phyloP scores from a whole-genome alignment of 2,888 invertebrate genomes.

The Ormyrus pomaceus region DNA sequence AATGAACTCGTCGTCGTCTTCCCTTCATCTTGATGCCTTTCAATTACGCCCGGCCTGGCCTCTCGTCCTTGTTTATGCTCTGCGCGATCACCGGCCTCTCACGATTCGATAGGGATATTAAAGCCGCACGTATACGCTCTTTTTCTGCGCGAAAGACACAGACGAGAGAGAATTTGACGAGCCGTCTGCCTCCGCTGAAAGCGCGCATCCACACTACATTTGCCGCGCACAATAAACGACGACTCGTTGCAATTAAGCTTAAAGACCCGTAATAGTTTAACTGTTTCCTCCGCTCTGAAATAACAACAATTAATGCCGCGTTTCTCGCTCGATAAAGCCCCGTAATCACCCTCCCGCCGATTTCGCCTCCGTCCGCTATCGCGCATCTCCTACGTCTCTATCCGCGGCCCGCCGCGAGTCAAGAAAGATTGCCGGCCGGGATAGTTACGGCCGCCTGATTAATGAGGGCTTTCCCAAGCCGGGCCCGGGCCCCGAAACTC shows the following conservation, averaged over 20 bases:
- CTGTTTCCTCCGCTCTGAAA: background rate
- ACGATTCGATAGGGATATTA: background rate
- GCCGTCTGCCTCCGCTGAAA: background rate
- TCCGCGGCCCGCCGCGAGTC: conserved; percentile 12
- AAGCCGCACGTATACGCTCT: background rate
- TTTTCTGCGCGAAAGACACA: conserved; percentile 15
- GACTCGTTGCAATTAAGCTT: background rate
- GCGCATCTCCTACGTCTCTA: conserved; percentile 14
- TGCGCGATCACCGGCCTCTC: background rate
- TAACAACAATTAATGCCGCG: background rate
- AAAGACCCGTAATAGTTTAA: conserved; percentile 21
- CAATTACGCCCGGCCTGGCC: background rate
- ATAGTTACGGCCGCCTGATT: conserved; percentile 63
- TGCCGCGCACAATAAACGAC: background rate
- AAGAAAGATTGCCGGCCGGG: conserved; percentile 57
- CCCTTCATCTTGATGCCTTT: conserved; percentile 41
- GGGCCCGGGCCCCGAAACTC: background rate
- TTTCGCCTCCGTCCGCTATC: conserved; percentile 18
- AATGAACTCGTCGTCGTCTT: conserved; percentile 47
- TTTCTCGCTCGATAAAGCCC: conserved; percentile 44
- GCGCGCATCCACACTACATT: no score
- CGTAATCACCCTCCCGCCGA: conserved; percentile 18
- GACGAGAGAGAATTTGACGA: background rate
- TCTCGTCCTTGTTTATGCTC: background rate
- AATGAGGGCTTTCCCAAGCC: conserved; percentile 53